These are phyloP conservation scores for Mythimna loreyi DNA, from an alignment of 2,888 invertebrate genomes.

Conservation along the genomic window DNA sequence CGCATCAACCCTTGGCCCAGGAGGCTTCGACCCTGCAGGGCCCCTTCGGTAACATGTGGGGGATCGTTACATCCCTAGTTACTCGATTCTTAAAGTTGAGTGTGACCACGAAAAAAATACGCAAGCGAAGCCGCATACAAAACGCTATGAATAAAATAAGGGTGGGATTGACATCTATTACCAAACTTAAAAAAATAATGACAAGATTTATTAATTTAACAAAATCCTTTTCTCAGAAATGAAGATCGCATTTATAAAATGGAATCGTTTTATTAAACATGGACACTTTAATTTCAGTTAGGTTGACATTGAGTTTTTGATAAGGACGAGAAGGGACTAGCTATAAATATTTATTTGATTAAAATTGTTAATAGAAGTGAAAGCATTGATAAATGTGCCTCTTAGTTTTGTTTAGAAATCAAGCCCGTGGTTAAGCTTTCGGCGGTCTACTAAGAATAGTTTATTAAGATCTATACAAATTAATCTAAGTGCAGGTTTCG, in stretches of 20 bases:
- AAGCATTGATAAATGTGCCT: not conserved
- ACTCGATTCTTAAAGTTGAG: not conserved
- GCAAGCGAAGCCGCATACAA: not conserved
- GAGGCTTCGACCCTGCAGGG: no score
- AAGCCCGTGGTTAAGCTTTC: not conserved
- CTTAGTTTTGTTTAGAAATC: not conserved
- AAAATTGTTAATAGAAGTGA: constrained; percentile 8
- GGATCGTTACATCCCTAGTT: not conserved
- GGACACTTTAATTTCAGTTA: constrained; percentile 32
- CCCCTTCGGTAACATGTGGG: no score
- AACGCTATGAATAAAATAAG: not conserved
- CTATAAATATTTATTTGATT: constrained; percentile 20
- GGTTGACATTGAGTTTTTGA: constrained; percentile 23
- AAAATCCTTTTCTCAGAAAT: constrained; percentile 33
- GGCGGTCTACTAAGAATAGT: not conserved
- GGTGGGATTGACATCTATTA: constrained; percentile 1
- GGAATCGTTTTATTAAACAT: constrained; percentile 34
- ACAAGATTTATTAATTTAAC: constrained; percentile 33
- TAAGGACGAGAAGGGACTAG: not conserved
- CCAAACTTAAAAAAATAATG: constrained; percentile 24
- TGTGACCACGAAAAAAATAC: constrained; percentile 6
- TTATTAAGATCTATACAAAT: constrained; percentile 19
- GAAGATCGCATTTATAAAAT: constrained; percentile 16
- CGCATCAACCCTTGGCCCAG: no score
- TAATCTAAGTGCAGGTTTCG: not conserved